These are phyloP conservation scores for Carettochelys insculpta DNA, from an alignment of 2,113 vertebrate species.

Conservation along the genomic window DNA sequence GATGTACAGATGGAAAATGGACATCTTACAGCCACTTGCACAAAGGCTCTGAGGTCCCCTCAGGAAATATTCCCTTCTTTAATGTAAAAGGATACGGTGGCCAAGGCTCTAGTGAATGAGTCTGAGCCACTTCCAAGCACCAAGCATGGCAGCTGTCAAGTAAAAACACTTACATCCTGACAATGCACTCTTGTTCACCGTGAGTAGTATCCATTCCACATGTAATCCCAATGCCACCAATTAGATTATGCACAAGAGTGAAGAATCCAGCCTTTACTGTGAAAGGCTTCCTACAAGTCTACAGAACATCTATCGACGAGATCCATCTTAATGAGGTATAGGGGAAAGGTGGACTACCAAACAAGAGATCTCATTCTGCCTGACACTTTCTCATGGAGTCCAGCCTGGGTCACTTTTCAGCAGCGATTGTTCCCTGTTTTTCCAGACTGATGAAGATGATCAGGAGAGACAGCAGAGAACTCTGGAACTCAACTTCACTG, in stretches of 20 bases:
- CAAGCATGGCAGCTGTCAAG: neutral
- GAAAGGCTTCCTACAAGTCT: neutral
- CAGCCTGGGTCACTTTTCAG: slow-evolving; percentile 17
- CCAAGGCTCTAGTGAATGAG: neutral
- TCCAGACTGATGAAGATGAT: neutral
- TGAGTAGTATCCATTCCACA: neutral
- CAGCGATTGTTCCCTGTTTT: slow-evolving; percentile 1
- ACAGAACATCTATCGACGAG: neutral
- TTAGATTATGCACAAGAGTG: neutral
- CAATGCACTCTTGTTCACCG: neutral
- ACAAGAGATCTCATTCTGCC: neutral
- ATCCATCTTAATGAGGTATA: neutral
- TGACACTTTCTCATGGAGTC: neutral
- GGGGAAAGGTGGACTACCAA: neutral
- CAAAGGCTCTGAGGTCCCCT: neutral
- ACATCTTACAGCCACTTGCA: neutral
- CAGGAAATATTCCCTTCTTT: neutral
- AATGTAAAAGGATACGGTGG: neutral
- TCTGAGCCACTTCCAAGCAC: neutral
- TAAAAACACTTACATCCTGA: neutral
- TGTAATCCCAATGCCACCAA: neutral
- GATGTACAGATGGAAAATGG: neutral
- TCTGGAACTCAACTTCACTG: neutral
- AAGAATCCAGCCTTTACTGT: neutral
- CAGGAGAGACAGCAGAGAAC: neutral